phyloP scores from a whole-genome alignment of 2,797 vertebrate genomes.

The Trachurus trachurus region DNA sequence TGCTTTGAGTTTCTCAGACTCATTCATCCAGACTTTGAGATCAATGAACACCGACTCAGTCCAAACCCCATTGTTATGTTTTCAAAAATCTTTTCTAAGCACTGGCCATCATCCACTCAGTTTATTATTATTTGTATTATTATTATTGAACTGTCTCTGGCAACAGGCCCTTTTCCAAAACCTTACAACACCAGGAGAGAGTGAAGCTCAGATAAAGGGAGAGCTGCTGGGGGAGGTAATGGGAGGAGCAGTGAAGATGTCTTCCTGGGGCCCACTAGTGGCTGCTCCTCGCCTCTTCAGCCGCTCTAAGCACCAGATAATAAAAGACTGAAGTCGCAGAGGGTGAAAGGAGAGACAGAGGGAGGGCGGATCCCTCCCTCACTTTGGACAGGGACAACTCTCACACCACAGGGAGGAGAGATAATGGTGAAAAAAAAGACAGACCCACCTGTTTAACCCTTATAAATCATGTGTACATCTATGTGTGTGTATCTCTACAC shows the following conservation, averaged over 20 bases:
- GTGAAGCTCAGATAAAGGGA: constrained; percentile 12
- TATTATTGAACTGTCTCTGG: constrained; percentile 31
- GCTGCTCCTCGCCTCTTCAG: constrained; percentile 61
- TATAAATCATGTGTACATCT: constrained; percentile 45
- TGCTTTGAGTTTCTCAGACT: not conserved
- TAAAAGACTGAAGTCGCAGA: constrained; percentile 36
- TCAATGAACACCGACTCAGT: constrained; percentile 25
- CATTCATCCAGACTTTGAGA: not conserved
- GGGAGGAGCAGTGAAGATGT: constrained; percentile 36
- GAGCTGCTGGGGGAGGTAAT: constrained; percentile 12
- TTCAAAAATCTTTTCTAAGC: constrained; percentile 46
- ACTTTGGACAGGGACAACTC: constrained; percentile 28
- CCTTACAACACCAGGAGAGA: constrained; percentile 13
- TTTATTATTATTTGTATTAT: not conserved
- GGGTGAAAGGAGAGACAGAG: constrained; percentile 6
- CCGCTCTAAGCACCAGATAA: constrained; percentile 33
- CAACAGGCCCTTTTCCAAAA: constrained; percentile 41
- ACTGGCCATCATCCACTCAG: not conserved
- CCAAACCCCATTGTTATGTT: constrained; percentile 17
- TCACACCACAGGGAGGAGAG: constrained; percentile 48
- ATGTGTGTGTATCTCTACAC: constrained; percentile 3
- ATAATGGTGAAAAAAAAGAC: constrained; percentile 33
- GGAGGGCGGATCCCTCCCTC: constrained; percentile 24
- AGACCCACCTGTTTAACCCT: constrained; percentile 65
- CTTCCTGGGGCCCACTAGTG: constrained; percentile 78